Conservation (phyloP, 2,113 vertebrate genomes). For the Hemibagrus wyckioides region DNA sequence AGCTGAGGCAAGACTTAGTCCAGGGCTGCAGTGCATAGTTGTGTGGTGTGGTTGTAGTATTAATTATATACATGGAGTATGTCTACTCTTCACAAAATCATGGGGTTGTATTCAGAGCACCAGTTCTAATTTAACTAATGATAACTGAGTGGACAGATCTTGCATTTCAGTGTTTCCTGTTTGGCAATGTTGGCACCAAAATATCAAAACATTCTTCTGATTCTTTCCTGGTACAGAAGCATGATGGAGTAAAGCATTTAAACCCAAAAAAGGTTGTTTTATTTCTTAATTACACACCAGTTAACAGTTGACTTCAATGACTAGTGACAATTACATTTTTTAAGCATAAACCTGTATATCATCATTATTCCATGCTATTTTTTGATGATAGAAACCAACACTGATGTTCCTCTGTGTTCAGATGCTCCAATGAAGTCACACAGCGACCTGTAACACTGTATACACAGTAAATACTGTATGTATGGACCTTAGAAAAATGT, state of each 20-base stretch:
- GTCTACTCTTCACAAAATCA: neutral
- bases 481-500: neutral
- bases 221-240: neutral
- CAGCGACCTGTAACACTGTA: neutral
- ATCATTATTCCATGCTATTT: neutral
- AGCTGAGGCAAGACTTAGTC: slow-evolving; percentile 20
- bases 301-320: neutral
- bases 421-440: neutral
- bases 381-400: no score
- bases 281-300: neutral
- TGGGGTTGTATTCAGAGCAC: neutral
- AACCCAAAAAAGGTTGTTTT: neutral
- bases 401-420: neutral
- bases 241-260: neutral
- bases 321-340: neutral
- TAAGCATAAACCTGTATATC: neutral
- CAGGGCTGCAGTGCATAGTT: slow-evolving; percentile 11
- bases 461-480: neutral
- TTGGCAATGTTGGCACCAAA: neutral
- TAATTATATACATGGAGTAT: slow-evolving; percentile 3
- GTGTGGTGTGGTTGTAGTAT: neutral
- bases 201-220: neutral
- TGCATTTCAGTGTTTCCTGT: neutral
- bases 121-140: neutral
- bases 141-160: neutral